Evolutionary conservation across 2,113 vertebrate genomes (phyloP).

Genomic region (Isichthys henryi): DNA sequence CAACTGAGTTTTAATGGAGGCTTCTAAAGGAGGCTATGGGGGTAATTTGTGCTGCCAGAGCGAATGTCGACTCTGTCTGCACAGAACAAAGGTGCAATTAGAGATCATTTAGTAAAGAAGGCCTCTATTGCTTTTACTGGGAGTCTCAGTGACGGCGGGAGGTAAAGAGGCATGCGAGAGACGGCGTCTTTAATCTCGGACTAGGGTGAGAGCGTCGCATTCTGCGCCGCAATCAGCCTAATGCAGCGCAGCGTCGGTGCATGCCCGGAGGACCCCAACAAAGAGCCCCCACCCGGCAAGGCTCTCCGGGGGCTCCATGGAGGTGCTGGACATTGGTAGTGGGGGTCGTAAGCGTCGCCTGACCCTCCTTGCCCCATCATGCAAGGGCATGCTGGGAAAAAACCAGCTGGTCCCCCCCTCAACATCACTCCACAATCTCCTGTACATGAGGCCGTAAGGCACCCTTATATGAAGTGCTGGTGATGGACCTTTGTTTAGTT

Average conservation of each 20-base stretch:
- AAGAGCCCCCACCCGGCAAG: slow-evolving; percentile 68
- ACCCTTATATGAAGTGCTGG: slow-evolving; percentile 72
- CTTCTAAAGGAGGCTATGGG: slow-evolving; percentile 69
- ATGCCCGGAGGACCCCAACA: slow-evolving; percentile 70
- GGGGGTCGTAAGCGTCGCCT: slow-evolving; percentile 49
- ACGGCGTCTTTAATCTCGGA: slow-evolving; percentile 90
- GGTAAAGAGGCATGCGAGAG: slow-evolving; percentile 59
- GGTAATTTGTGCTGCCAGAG: slow-evolving; percentile 60
- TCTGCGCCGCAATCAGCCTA: slow-evolving; percentile 96
- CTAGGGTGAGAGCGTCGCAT: slow-evolving; percentile 72
- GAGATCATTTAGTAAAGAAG: slow-evolving; percentile 93
- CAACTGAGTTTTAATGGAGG: slow-evolving; percentile 53
- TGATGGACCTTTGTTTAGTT: slow-evolving; percentile 97
- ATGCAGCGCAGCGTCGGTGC: slow-evolving; percentile 75
- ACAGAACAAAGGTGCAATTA: slow-evolving; percentile 94
- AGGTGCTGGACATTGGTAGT: slow-evolving; percentile 59
- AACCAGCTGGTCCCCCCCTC: slow-evolving; percentile 59
- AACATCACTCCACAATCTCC: slow-evolving; percentile 30
- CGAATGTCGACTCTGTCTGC: slow-evolving; percentile 63
- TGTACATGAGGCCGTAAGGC: slow-evolving; percentile 65
- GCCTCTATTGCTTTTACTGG: slow-evolving; percentile 76
- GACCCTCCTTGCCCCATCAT: slow-evolving; percentile 49
- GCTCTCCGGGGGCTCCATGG: slow-evolving; percentile 64
- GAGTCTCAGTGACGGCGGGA: slow-evolving; percentile 69
- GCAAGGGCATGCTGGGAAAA: slow-evolving; percentile 61